Percentiles rank a stretch among this genome's conserved stretches.
phyloP scores from a whole-genome alignment of 2,888 invertebrate genomes.

The Tethea ocularis region DNA sequence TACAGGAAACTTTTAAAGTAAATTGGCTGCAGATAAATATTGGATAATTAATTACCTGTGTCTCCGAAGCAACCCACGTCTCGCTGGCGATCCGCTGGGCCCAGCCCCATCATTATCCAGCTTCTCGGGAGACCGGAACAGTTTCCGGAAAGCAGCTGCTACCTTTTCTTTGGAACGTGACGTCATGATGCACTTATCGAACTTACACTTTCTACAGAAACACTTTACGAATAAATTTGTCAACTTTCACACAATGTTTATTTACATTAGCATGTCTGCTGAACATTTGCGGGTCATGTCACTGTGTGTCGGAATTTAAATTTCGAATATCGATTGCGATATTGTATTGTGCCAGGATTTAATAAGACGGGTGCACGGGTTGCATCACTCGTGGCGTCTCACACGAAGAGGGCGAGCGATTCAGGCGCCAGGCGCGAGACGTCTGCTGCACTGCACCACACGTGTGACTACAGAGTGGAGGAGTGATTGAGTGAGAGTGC shows the following conservation, averaged over 20 bases:
- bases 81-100: conserved; percentile 85
- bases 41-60: conserved; percentile 63
- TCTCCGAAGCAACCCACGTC: conserved; percentile 78
- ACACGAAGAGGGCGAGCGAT: conserved; percentile 46
- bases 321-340: conserved; percentile 44
- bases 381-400: conserved; percentile 55
- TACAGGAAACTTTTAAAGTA: too few species aligned
- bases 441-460: conserved; percentile 50
- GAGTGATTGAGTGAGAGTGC: conserved; percentile 48
- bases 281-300: conserved; percentile 56
- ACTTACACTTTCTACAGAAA: conserved; percentile 47
- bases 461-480: conserved; percentile 62
- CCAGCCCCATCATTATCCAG: conserved; percentile 86
- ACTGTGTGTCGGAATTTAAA: conserved; percentile 57
- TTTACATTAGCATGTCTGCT: conserved; percentile 49
- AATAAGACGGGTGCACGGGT: conserved; percentile 29
- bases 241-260: conserved; percentile 47
- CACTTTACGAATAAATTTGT: conserved; percentile 38
- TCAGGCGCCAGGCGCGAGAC: conserved; percentile 26
- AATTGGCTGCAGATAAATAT: too few species aligned
- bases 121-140: conserved; percentile 89
- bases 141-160: conserved; percentile 90
- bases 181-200: conserved; percentile 84
- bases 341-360: conserved; percentile 15
- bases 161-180: conserved; percentile 92